These are phyloP conservation scores for Ophiodon elongatus DNA, from an alignment of 2,113 vertebrate genomes.

Conservation along the genomic window DNA sequence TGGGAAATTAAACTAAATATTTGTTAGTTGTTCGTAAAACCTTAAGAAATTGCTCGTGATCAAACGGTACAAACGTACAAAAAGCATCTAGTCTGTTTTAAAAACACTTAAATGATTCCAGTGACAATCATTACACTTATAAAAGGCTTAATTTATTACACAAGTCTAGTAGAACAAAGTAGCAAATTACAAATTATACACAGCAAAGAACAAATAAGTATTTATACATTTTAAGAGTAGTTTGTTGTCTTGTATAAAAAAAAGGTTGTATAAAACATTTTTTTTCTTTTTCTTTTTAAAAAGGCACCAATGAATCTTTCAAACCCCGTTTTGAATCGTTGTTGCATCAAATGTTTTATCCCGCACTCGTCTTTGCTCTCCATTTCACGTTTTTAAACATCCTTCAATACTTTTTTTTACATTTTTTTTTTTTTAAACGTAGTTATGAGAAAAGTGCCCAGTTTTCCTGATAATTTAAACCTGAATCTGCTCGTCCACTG, in stretches of 20 bases:
- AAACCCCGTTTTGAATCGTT: slow-evolving; percentile 11
- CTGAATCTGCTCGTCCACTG: slow-evolving; percentile 9
- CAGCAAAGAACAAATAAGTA: slow-evolving; percentile 47
- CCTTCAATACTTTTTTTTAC: slow-evolving; percentile 22
- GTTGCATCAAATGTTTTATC: slow-evolving; percentile 21
- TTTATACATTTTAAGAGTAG: slow-evolving; percentile 58
- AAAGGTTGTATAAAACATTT: slow-evolving; percentile 43
- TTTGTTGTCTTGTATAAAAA: slow-evolving; percentile 36
- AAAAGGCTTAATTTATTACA: slow-evolving; percentile 75
- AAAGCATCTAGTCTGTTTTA: not conserved
- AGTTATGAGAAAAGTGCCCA: not conserved
- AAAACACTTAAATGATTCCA: slow-evolving; percentile 16
- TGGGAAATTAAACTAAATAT: not conserved
- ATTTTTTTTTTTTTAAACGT: not conserved
- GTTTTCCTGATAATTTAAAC: slow-evolving; percentile 15
- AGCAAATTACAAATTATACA: slow-evolving; percentile 63
- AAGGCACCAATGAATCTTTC: slow-evolving; percentile 50
- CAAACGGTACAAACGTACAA: not conserved
- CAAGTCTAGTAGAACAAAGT: slow-evolving; percentile 60
- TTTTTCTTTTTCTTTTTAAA: not conserved
- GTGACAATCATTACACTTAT: slow-evolving; percentile 39
- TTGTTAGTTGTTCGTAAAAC: not conserved
- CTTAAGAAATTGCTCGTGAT: not conserved
- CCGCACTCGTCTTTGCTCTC: not conserved
- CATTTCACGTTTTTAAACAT: slow-evolving; percentile 18